A percentile compares a stretch with the other conserved stretches of the same genome.
Evolutionary conservation across 2,888 invertebrate genomes (phyloP).

Genomic region (Xestia c-nigrum): DNA sequence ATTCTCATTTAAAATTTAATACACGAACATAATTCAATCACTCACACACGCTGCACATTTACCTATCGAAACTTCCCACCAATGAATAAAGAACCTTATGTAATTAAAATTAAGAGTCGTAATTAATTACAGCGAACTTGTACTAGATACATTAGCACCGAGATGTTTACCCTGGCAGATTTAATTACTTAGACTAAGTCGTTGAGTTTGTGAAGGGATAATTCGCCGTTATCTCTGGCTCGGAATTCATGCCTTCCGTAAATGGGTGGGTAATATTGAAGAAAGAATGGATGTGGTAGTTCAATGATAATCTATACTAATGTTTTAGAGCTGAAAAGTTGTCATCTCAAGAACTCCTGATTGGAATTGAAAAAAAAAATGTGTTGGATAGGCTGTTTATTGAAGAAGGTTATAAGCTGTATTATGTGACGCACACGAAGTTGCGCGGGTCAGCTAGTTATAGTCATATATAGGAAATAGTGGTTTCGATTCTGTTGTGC

Average conservation of each 20-base stretch:
- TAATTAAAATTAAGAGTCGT: slow-evolving; percentile 44
- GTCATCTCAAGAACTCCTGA: no score
- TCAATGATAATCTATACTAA: neutral
- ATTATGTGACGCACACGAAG: no score
- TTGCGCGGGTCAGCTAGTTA: no score
- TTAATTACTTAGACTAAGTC: slow-evolving; percentile 77
- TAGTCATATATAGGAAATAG: no score
- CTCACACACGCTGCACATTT: slow-evolving; percentile 47
- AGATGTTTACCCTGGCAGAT: slow-evolving; percentile 74
- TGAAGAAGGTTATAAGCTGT: no score
- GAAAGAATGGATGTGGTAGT: slow-evolving; percentile 62
- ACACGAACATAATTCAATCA: neutral
- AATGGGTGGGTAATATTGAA: slow-evolving; percentile 46
- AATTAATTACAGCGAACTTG: slow-evolving; percentile 57
- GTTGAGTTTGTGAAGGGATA: slow-evolving; percentile 74
- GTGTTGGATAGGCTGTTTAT: no score
- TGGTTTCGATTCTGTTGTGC: no score
- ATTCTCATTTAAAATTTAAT: neutral
- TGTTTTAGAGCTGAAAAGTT: no score
- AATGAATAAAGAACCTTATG: slow-evolving; percentile 42
- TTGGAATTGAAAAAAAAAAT: no score
- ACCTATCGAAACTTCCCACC: neutral
- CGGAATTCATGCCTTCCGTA: slow-evolving; percentile 77
- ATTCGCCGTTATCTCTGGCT: slow-evolving; percentile 76
- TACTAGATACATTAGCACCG: slow-evolving; percentile 59